Evolutionary conservation across 2,113 vertebrate genomes (phyloP), one percentile per base, ranked within the genome.

Genomic region (Cettia cetti): DNA sequence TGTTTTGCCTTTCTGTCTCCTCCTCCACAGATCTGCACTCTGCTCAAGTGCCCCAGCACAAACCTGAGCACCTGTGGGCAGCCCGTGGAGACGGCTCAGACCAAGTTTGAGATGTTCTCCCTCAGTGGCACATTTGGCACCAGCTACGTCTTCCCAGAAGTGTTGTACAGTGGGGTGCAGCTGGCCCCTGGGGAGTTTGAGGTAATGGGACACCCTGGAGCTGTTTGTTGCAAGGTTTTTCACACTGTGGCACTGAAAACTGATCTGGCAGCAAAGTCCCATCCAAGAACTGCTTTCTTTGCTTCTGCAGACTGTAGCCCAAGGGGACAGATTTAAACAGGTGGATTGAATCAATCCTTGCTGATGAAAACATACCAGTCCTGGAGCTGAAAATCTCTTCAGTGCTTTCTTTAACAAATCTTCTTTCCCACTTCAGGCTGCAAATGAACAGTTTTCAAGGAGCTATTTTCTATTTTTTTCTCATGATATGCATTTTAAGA

Each of bases 51-150:
- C 56, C 72, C 20, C 12, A 97, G 75, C 16, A 92, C 87, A 10
- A 8, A 93, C 31, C 39, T 87, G 31, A 53, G 54, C 9, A 95
- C 95, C 0, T 98, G 98, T 6, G 98, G 98, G 11, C 57, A 95
- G 35, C 61, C 97, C 0, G 80, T 94, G 14, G 97, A 97, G 50
- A 94, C 2, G 0, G 97, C 98, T 15, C 83, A 95, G 33, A 98
- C 98, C 57, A 85, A 31, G 54, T 98, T 98, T 96, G 92, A 97
- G 18, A 95, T 50, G 65, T 97, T 98, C 89, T 98, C 98, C 35
- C 97, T 98, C 80, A 98, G 98, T 0, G 98, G 98, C 66, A 98
- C 96, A 0, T 98, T 98, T 68, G 74, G 76, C 44, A 98, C 98
- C 35, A 96, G 64, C 45, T 93, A 97, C 1, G 94, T 98, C 40